Evolutionary conservation across 2,888 invertebrate species (phyloP), one percentile per base, ranked within the genome.

Genomic region (Catocala sponsa): DNA sequence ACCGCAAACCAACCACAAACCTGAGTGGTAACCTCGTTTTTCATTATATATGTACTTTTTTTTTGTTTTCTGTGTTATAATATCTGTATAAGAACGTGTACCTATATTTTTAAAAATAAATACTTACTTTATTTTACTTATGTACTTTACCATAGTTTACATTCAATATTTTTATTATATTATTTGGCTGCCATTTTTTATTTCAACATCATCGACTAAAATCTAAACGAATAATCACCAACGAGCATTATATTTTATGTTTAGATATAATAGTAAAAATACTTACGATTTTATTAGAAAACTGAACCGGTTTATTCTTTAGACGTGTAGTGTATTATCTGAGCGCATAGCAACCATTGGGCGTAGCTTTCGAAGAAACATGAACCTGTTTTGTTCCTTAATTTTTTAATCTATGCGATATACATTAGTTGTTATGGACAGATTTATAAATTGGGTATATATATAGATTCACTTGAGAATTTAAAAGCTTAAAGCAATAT

Each of bases 231-330:
- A 66, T 66, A 75, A 55, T 53, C 43, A 42, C 56, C 48, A 38
- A 58, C 59, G 53, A 52, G 11, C 9, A 32, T 38, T n/a, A 33
- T 46, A 50, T 48, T 15, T 35, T 46, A 52, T 50, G 9, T 42
- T 42, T 46, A 33, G 59, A 38, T 50, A 57, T 53, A 48, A 65
- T 63, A 62, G 65, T 68, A 70, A 69, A 68, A 71, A 74, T 73
- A 68, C 57, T 74, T 59, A 68, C 73, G 50, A 64, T 65, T 69
- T 59, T 61, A 59, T 59, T 54, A 52, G 43, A 54, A 53, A n/a
- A 42, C 6, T 0, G 4, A 67, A 76, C 77, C 69, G 74, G 76
- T 75, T 66, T 48, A 48, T 63, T 55, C 71, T 66, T 74, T 55
- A 32, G 11, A 52, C 53, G 46, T 63, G 15, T 57, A 66, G 62